Conservation (phyloP, 2,888 invertebrate genomes). For the Belgica antarctica region DNA sequence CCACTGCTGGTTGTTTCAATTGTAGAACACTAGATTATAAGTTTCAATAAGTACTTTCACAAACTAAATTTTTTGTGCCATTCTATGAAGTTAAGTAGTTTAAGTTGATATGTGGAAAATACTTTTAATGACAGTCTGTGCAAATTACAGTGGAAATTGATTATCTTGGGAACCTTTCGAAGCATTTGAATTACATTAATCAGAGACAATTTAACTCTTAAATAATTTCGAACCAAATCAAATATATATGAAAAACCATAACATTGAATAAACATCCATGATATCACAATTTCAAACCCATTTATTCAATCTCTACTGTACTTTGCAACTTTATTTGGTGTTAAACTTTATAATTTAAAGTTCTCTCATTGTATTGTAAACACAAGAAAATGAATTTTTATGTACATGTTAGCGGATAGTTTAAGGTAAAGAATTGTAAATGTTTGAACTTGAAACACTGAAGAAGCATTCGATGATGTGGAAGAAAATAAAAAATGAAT, state of each 20-base stretch:
- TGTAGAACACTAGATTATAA: no score
- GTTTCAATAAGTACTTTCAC: no score
- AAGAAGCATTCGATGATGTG: background rate
- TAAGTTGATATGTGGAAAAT: background rate
- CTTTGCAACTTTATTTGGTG: background rate
- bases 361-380: background rate
- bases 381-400: background rate
- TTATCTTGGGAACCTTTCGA: no score
- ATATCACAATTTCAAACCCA: no score
- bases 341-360: background rate
- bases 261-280: no score
- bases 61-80: background rate
- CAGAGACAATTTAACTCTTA: no score
- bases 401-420: background rate
- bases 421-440: slow-evolving; percentile 9
- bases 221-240: no score
- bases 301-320: background rate
- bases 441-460: slow-evolving; percentile 8
- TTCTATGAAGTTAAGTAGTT: background rate
- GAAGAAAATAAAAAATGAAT: slow-evolving; percentile 25
- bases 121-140: no score
- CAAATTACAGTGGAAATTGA: no score
- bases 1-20: no score
- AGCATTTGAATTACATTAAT: no score
- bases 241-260: no score